Percentiles rank a stretch among this genome's conserved stretches.
phyloP scores from a whole-genome alignment of 2,797 vertebrate species.

The Amblyraja radiata region DNA sequence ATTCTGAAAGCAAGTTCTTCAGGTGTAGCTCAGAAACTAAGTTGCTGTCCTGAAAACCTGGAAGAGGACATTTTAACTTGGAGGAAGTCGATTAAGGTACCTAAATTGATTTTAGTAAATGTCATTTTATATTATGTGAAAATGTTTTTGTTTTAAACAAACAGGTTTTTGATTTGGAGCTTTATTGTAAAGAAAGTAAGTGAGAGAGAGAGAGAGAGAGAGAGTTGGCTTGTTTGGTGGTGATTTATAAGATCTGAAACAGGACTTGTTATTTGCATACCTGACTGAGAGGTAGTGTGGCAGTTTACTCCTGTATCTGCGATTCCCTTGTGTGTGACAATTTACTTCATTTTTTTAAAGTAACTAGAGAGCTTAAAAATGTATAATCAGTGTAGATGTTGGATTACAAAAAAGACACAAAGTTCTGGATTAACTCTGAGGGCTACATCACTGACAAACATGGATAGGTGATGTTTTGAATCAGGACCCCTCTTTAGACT shows the following conservation, averaged over 20 bases:
- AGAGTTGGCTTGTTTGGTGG: not conserved
- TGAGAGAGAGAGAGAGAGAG: no score
- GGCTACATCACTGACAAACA: no score
- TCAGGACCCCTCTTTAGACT: no score
- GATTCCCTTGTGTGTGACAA: no score
- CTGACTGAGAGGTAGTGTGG: not conserved
- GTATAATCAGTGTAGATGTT: no score
- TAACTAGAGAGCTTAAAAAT: no score
- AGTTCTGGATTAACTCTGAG: no score
- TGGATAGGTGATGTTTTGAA: no score
- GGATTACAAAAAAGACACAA: no score
- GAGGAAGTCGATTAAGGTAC: not conserved
- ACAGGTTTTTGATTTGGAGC: not conserved
- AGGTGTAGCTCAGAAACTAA: not conserved
- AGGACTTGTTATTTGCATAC: not conserved
- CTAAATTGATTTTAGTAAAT: not conserved
- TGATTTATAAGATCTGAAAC: not conserved
- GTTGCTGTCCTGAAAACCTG: not conserved
- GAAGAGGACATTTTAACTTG: slow-evolving; percentile 18
- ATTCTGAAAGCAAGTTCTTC: not conserved
- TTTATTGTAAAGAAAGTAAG: not conserved
- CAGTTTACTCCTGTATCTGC: not conserved
- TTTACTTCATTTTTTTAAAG: no score
- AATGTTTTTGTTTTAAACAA: not conserved
- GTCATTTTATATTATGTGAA: not conserved